These are phyloP conservation scores for Patella depressa DNA, from an alignment of 2,888 invertebrate genomes.

Conservation along the genomic window DNA sequence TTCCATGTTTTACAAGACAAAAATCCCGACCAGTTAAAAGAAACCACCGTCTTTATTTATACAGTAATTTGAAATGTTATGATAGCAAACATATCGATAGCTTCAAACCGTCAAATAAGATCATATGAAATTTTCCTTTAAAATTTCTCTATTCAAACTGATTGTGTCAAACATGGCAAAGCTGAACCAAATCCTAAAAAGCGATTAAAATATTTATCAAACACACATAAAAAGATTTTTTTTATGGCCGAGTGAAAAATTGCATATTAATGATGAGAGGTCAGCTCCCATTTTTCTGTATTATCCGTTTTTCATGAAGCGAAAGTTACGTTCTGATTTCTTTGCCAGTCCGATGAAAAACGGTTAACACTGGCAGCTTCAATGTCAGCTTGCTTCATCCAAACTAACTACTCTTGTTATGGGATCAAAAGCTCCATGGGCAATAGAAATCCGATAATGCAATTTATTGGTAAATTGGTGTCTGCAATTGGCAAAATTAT, in stretches of 20 bases:
- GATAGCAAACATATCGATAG: slow-evolving; percentile 10
- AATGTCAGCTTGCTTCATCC: slow-evolving; percentile 14
- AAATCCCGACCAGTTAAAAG: background rate
- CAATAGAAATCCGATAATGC: slow-evolving; percentile 33
- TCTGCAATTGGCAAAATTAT: slow-evolving; percentile 36
- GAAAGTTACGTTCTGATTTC: background rate
- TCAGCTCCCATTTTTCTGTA: background rate
- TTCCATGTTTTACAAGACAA: no score
- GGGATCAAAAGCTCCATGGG: slow-evolving; percentile 28
- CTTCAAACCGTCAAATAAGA: background rate
- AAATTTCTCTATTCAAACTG: slow-evolving; percentile 4
- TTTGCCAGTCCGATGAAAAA: background rate
- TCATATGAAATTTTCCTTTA: background rate
- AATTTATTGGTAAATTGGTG: slow-evolving; percentile 33
- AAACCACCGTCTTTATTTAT: background rate
- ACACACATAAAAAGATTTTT: background rate
- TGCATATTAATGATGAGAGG: slow-evolving; percentile 5
- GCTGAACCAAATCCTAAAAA: background rate
- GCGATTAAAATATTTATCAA: background rate
- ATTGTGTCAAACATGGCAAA: background rate
- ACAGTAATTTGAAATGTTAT: slow-evolving; percentile 3
- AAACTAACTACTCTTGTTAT: slow-evolving; percentile 22
- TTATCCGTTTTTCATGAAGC: slow-evolving; percentile 5
- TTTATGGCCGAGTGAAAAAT: background rate
- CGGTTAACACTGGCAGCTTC: background rate